Base-by-base conservation (phyloP, 2,113 vertebrate species). In the Sebastes schlegelii region DNA sequence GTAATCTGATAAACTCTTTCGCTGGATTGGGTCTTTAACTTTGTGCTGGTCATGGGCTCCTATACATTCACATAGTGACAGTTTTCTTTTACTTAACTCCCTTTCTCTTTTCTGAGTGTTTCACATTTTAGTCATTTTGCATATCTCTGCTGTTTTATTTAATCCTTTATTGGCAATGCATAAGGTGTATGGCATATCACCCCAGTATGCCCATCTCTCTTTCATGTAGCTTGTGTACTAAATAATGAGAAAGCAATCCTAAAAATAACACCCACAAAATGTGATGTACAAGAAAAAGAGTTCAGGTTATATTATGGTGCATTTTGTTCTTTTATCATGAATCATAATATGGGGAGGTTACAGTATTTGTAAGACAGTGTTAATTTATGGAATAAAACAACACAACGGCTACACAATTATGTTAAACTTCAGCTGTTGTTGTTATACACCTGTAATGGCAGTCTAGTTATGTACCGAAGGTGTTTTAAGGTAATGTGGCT, bases 401-500 rank as follows among this genome's bases (percentile, higher is more conserved):
- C 17, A 48, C 4, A 49, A n/a, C 3, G n/a, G 48, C 16, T 16
- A 12, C 40, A 65, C 8, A 49, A 17, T 46, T 19, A 65, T 6
- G 4, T 40, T 48, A 7, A 40, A 65, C 8, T 60, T 64, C 14
- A 66, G 10, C 19, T 60, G 14, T 4, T 62, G 6, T 23, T 54
- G 14, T 9, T 7, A 17, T 10, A 57, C 54, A 48, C 2, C 12
- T 57, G 6, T 23, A 13, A 40, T 46, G 34, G 0, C n/a, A 73
- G 21, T 23, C n/a, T 46, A 43, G 2, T 60, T 42, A 21, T 2
- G 17, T 8, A 48, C 58, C 45, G 21, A 42, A 49, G 34, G 43
- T 67, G 21, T 74, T 77, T 57, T 45, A 13, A 66, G 26, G n/a
- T 49, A 10, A 55, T n/a, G 14, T 42, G 17, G 57, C 14, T 72